Evolutionary conservation across 2,113 vertebrate genomes (phyloP).

Genomic region (Ursus arctos): DNA sequence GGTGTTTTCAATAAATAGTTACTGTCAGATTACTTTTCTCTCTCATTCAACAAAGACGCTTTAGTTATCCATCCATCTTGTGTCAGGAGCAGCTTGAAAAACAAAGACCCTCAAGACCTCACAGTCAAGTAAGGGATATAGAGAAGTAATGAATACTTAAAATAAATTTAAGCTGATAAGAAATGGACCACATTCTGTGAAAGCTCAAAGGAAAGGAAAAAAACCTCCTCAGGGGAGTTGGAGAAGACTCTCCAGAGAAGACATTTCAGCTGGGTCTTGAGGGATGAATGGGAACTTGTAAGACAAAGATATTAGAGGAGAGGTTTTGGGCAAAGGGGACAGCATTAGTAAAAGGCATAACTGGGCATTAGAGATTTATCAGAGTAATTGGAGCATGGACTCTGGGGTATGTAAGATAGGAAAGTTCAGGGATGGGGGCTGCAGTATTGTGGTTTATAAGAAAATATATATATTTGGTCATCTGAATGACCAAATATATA

Average conservation of each 20-base stretch:
- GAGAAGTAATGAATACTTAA: neutral
- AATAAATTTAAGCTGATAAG: neutral
- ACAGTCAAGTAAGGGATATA: neutral
- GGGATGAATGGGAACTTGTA: neutral
- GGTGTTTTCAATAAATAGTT: neutral
- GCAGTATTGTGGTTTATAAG: neutral
- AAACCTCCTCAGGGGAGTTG: neutral
- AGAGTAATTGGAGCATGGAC: neutral
- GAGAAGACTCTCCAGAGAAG: neutral
- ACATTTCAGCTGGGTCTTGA: neutral
- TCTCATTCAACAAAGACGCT: neutral
- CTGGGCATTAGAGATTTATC: neutral
- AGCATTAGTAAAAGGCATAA: neutral
- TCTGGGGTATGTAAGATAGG: neutral
- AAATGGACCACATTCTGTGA: neutral
- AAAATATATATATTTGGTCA: neutral
- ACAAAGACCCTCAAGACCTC: neutral
- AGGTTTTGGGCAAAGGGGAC: neutral
- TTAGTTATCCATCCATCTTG: neutral
- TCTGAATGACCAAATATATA: neutral
- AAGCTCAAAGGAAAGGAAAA: neutral
- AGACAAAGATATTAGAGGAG: neutral
- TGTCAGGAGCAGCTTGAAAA: neutral
- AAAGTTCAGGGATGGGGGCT: neutral
- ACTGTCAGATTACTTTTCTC: neutral